A percentile compares a stretch with the other conserved stretches of the same genome.
phyloP scores from a whole-genome alignment of 2,113 vertebrate species.

The Oryzias melastigma region DNA sequence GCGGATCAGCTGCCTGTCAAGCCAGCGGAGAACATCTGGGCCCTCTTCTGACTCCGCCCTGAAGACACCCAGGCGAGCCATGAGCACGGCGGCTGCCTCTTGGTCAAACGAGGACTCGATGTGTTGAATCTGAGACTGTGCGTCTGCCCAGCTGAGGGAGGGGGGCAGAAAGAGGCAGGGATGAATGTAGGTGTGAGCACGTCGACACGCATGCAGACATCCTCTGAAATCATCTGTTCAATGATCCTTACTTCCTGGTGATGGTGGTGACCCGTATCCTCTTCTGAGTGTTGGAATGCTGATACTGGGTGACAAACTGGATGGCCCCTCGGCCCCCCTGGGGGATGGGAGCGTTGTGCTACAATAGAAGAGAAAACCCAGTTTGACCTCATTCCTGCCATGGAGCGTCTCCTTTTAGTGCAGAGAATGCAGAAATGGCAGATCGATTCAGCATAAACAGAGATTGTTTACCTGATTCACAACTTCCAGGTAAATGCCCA shows the following conservation, averaged over 20 bases:
- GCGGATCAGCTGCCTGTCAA: conserved; percentile 96
- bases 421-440: too few species aligned
- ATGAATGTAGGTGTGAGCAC: neutral
- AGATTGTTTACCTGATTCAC: conserved; percentile 87
- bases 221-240: neutral
- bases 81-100: conserved; percentile 91
- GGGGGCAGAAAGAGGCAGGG: neutral
- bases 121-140: conserved; percentile 92
- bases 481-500: conserved; percentile 93
- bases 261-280: conserved; percentile 93
- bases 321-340: conserved; percentile 92
- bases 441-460: too few species aligned
- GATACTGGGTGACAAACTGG: conserved; percentile 96
- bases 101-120: conserved; percentile 96
- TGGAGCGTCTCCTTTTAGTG: too few species aligned
- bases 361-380: conserved; percentile 32
- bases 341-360: conserved; percentile 94
- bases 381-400: conserved; percentile 13
- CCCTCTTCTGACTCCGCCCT: conserved; percentile 94
- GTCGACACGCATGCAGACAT: conserved; percentile 31
- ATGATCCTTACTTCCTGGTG: conserved; percentile 88
- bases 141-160: conserved; percentile 90
- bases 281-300: conserved; percentile 90
- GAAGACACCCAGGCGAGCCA: conserved; percentile 94
- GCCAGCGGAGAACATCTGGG: conserved; percentile 93